Base-by-base conservation (phyloP, 2,113 vertebrate species). In the Nymphicus hollandicus region DNA sequence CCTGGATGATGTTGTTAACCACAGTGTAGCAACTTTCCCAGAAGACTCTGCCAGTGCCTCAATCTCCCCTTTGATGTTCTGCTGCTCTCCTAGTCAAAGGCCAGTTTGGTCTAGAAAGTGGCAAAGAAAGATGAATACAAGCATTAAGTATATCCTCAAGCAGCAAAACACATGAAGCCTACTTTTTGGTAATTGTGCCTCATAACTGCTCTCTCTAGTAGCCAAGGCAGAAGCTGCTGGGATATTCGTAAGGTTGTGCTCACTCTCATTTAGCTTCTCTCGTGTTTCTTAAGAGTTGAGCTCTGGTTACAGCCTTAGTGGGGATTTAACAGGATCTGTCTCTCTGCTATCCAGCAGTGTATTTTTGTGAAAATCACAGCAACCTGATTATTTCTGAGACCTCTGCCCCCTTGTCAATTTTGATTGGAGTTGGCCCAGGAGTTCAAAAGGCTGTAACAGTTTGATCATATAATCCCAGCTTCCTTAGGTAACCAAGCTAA, bases 311-410 rank as follows among this genome's bases (percentile, higher is more conserved):
- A 93, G 61, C 81, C 81, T 85, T 79, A 56, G 69, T 13, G 31
- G 65, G 85, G 84, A 71, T 96, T 93, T 74, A 95, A 78, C 77
- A 89, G 56, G 72, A 31, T 87, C 94, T 89, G 73, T 27, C 90
- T 93, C 91, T 69, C 86, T 82, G 65, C 81, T 79, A 81, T 92
- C 89, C 94, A 95, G 93, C 86, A 89, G 95, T 6, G 93, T 79
- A 95, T 82, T 95, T 96, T 72, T 18, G 22, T 2, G 2, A 95
- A 97, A 96, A 95, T 97, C 95, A 79, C 86, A 97, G 89, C 81
- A 91, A 95, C 94, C 81, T 96, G 96, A 95, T 97, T 96, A 97
- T 96, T 97, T 95, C 96, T 95, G 91, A 96, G 96, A 97, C 96
- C 95, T 97, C 96, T 97, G 96, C 94, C 94, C 95, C 66, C 96